Conservation (phyloP, 2,888 invertebrate genomes). For the Drosophila cognata region DNA sequence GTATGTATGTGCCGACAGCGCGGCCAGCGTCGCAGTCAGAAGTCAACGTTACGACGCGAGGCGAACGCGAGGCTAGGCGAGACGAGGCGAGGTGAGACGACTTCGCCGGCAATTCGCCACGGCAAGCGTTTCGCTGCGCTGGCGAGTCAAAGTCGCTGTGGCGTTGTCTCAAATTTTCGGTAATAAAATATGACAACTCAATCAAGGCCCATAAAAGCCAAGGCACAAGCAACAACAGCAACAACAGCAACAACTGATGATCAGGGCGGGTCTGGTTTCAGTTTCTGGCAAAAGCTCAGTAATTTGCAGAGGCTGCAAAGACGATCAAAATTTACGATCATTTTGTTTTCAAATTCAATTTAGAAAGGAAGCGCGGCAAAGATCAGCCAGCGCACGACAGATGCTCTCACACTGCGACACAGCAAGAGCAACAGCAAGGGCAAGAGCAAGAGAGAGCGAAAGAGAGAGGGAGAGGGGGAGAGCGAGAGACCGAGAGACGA, state of each 20-base stretch:
- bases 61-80: conserved; percentile 12
- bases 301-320: conserved; percentile 78
- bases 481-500: background rate
- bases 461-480: background rate
- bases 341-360: conserved; percentile 81
- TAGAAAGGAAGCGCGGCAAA: conserved; percentile 81
- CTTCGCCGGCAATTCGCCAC: conserved; percentile 56
- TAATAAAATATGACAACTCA: conserved; percentile 84
- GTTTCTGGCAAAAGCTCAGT: conserved; percentile 65
- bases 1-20: conserved; percentile 44
- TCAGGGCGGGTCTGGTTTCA: conserved; percentile 58
- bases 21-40: conserved; percentile 19
- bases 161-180: conserved; percentile 83
- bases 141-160: conserved; percentile 53
- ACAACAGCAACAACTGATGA: conserved; percentile 48
- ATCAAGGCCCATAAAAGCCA: conserved; percentile 82
- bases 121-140: conserved; percentile 59
- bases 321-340: conserved; percentile 81
- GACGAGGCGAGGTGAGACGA: conserved; percentile 2
- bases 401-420: conserved; percentile 33
- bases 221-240: conserved; percentile 34
- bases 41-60: conserved; percentile 2
- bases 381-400: conserved; percentile 72
- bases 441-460: background rate
- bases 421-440: background rate